Evolutionary conservation across 2,113 vertebrate species (phyloP).

Genomic region (Anhinga rufa): DNA sequence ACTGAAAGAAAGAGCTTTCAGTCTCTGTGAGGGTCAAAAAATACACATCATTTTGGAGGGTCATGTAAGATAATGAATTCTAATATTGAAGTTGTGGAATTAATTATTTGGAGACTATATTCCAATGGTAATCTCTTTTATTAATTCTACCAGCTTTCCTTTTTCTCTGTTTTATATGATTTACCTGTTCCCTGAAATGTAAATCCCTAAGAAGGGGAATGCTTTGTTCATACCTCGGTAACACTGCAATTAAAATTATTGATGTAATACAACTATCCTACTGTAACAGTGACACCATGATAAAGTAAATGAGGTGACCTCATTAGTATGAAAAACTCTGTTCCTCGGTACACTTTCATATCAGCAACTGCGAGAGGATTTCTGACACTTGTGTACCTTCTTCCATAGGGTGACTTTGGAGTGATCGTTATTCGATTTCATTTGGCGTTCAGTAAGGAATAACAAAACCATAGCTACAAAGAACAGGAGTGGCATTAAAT

Average conservation of each 20-base stretch:
- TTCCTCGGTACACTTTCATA: background rate
- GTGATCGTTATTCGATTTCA: background rate
- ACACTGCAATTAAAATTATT: background rate
- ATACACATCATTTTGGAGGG: background rate
- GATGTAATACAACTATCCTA: background rate
- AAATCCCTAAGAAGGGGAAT: background rate
- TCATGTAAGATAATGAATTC: background rate
- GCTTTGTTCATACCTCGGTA: background rate
- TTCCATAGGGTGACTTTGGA: background rate
- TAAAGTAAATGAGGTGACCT: background rate
- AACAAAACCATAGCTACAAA: background rate
- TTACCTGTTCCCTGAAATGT: background rate
- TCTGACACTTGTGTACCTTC: background rate
- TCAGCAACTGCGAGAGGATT: background rate
- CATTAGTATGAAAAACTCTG: background rate
- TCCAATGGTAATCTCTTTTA: background rate
- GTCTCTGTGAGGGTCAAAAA: background rate
- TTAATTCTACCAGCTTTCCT: background rate
- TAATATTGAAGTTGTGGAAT: background rate
- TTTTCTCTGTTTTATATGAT: background rate
- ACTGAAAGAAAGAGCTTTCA: background rate
- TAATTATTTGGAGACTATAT: background rate
- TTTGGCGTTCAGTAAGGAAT: background rate
- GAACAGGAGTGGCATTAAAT: background rate
- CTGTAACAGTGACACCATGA: background rate